These are phyloP conservation scores for Lutjanus erythropterus DNA, from an alignment of 2,113 vertebrate genomes.

Conservation along the genomic window DNA sequence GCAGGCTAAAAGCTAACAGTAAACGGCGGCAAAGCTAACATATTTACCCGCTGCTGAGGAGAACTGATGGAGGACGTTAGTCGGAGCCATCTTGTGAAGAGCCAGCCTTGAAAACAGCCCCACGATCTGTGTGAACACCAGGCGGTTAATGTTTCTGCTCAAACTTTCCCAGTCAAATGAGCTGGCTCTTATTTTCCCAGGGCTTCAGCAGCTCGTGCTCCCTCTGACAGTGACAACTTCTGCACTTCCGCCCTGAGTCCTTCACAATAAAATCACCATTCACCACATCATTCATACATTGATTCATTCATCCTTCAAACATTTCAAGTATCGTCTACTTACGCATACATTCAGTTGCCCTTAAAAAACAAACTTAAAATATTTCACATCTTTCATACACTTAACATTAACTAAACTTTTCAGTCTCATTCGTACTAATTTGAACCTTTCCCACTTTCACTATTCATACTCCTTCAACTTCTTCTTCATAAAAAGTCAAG, in stretches of 20 bases:
- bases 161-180: background rate
- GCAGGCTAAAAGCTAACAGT: conserved; percentile 2
- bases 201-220: too few species aligned
- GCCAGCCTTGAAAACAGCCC: background rate
- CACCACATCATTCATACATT: too few species aligned
- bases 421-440: too few species aligned
- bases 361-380: too few species aligned
- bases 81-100: conserved; percentile 69
- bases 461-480: too few species aligned
- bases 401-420: too few species aligned
- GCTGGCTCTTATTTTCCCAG: background rate
- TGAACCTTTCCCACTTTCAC: too few species aligned
- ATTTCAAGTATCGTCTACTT: too few species aligned
- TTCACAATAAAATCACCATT: conserved; percentile 61
- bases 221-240: accelerated
- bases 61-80: conserved; percentile 33
- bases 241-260: conserved; percentile 18
- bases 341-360: too few species aligned
- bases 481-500: too few species aligned
- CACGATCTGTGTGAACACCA: background rate
- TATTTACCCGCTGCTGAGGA: conserved; percentile 55
- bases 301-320: too few species aligned
- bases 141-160: background rate
- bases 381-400: too few species aligned
- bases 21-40: accelerated